Evolutionary conservation across 2,113 vertebrate genomes (phyloP).

Genomic region (Triplophysa dalaica): DNA sequence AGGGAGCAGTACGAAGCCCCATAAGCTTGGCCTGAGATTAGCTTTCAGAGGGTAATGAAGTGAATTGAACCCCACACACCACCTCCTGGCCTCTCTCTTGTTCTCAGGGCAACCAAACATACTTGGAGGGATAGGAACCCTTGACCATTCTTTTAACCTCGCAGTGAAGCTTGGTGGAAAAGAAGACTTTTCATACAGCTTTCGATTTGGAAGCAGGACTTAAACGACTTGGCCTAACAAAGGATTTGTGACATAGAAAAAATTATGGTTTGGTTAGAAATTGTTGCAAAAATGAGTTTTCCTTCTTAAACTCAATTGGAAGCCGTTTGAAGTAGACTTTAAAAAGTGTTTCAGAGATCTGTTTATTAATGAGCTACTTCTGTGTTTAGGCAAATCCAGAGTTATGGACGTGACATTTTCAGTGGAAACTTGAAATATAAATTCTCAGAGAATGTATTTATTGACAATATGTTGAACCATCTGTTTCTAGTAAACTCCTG

Average conservation of each 20-base stretch:
- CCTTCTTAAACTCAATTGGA: constrained; percentile 13
- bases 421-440: no score
- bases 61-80: constrained; percentile 74
- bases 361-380: background rate
- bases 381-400: no score
- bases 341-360: background rate
- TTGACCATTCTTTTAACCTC: constrained; percentile 70
- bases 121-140: constrained; percentile 73
- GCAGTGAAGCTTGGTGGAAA: constrained; percentile 50
- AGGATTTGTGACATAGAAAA: constrained; percentile 62
- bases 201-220: constrained; percentile 64
- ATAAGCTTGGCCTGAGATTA: constrained; percentile 77
- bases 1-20: constrained; percentile 64
- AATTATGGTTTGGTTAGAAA: constrained; percentile 50
- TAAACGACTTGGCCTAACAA: constrained; percentile 58
- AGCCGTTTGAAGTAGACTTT: background rate
- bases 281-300: constrained; percentile 44
- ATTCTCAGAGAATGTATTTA: no score
- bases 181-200: constrained; percentile 59
- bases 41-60: constrained; percentile 75
- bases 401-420: no score
- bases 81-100: constrained; percentile 68
- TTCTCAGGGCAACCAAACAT: constrained; percentile 75
- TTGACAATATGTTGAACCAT: no score
- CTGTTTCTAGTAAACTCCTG: background rate